These are phyloP conservation scores for Axea sp. DNA, from an alignment of 2,888 invertebrate species.

Conservation along the genomic window DNA sequence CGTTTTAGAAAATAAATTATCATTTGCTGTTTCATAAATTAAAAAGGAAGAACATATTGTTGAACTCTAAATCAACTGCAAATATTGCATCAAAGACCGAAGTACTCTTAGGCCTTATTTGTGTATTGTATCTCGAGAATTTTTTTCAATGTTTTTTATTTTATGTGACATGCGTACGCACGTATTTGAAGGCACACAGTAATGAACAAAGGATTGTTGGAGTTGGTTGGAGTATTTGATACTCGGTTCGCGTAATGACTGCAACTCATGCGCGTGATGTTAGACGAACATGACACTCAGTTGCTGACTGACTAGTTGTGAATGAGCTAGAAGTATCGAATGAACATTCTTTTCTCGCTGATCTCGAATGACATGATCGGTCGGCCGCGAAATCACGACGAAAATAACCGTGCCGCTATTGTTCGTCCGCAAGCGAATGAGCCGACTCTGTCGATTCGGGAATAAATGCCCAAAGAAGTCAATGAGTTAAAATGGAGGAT, in stretches of 20 bases:
- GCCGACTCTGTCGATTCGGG: slow-evolving; percentile 6
- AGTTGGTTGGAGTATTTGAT: too few relatives aligned
- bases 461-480: slow-evolving; percentile 39
- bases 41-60: too few relatives aligned
- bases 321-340: slow-evolving; percentile 3
- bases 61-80: too few relatives aligned
- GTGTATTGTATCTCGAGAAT: too few relatives aligned
- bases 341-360: neutral
- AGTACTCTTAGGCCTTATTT: too few relatives aligned
- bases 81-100: too few relatives aligned
- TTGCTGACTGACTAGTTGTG: slow-evolving; percentile 10
- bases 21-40: too few relatives aligned
- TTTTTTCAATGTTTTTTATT: too few relatives aligned
- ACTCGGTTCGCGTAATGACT: slow-evolving; percentile 20
- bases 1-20: too few relatives aligned
- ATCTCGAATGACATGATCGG: slow-evolving; percentile 46
- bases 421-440: slow-evolving; percentile 27
- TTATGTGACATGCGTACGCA: too few relatives aligned
- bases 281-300: slow-evolving; percentile 7
- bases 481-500: slow-evolving; percentile 79
- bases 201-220: too few relatives aligned
- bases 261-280: slow-evolving; percentile 34
- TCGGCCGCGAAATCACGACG: slow-evolving; percentile 24
- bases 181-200: too few relatives aligned
- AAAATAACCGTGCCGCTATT: slow-evolving; percentile 22